phyloP scores from a whole-genome alignment of 2,113 vertebrate species.

The Notarius quadriscutis region DNA sequence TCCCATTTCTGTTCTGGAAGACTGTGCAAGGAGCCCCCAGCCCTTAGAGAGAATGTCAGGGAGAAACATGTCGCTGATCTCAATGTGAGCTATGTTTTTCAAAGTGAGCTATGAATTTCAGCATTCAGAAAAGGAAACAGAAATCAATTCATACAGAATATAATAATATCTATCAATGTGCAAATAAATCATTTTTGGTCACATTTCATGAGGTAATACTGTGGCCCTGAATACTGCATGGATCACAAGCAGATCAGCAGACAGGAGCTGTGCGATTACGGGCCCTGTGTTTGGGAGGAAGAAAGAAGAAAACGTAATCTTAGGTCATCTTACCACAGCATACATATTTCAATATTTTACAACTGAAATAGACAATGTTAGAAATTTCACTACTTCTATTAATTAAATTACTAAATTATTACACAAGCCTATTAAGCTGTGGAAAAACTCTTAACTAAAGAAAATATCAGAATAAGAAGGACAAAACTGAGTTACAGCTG shows the following conservation, averaged over 20 bases:
- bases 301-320: slow-evolving; percentile 27
- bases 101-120: background rate
- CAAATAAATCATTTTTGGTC: slow-evolving; percentile 5
- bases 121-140: background rate
- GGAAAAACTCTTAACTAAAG: slow-evolving; percentile 4
- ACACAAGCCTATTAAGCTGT: background rate
- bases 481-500: background rate
- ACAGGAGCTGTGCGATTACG: slow-evolving; percentile 42
- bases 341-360: background rate
- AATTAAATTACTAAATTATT: background rate
- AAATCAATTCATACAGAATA: background rate
- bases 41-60: background rate
- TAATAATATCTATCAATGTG: slow-evolving; percentile 19
- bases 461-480: background rate
- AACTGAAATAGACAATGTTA: background rate
- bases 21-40: background rate
- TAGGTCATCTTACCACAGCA: background rate
- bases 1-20: background rate
- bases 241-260: slow-evolving; percentile 45
- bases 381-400: background rate
- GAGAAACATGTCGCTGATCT: background rate
- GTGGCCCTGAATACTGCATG: background rate
- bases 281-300: slow-evolving; percentile 47
- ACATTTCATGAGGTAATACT: slow-evolving; percentile 13
- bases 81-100: background rate